Percentiles rank a stretch among this genome's conserved stretches.
Evolutionary conservation across 1,140 invertebrate genomes (phyloP).

Genomic region (Leptinotarsa defecta): DNA sequence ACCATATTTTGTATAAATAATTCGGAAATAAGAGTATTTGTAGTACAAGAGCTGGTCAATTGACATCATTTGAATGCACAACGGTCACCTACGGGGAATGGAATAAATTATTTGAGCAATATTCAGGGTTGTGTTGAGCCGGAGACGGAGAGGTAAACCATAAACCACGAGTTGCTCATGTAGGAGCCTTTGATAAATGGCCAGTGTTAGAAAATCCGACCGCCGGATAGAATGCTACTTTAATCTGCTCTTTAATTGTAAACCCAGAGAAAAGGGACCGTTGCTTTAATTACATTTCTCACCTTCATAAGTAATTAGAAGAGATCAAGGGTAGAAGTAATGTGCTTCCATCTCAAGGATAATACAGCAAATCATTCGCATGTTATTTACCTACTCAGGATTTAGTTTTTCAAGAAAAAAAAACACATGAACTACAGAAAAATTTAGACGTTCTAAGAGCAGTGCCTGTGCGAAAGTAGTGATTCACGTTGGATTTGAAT

Average conservation of each 20-base stretch:
- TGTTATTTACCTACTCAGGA: no score
- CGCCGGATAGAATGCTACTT: slow-evolving; percentile 33
- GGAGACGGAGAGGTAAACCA: slow-evolving; percentile 38
- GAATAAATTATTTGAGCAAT: not conserved
- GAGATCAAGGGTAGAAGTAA: not conserved
- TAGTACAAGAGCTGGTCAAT: no score
- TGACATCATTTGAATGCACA: no score
- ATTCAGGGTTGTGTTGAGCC: slow-evolving; percentile 18
- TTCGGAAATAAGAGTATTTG: no score
- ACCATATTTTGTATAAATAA: no score
- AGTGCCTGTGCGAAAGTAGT: no score
- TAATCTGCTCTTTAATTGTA: slow-evolving; percentile 38
- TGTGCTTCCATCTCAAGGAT: not conserved
- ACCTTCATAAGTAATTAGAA: slow-evolving; percentile 22
- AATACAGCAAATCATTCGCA: no score
- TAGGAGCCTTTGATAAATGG: slow-evolving; percentile 35
- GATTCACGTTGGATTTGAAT: no score
- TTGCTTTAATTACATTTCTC: slow-evolving; percentile 30
- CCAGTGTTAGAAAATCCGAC: slow-evolving; percentile 37
- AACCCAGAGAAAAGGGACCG: slow-evolving; percentile 14
- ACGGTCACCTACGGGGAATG: no score
- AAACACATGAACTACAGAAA: no score
- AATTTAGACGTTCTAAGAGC: no score
- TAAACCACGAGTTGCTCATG: slow-evolving; percentile 40
- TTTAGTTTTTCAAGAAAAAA: no score